Conservation (phyloP, 2,113 vertebrate species). For the Oplegnathus fasciatus region DNA sequence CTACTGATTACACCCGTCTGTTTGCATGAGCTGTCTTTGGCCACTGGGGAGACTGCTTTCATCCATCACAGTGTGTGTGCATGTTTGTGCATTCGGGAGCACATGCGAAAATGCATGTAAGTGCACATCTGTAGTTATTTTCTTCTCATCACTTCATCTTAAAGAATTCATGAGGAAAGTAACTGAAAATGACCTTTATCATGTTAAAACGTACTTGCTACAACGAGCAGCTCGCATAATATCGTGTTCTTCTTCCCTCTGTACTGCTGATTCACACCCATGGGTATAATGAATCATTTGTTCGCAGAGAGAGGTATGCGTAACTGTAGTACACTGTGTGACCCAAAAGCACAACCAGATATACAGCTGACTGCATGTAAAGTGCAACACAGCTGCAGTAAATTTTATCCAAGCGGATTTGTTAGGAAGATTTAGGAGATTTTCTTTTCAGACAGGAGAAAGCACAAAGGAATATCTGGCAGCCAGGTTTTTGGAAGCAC, state of each 20-base stretch:
- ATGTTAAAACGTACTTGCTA: neutral
- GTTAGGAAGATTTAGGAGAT: conserved; percentile 6
- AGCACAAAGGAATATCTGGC: conserved; percentile 10
- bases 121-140: neutral
- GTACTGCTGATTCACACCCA: neutral
- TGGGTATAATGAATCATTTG: conserved; percentile 1
- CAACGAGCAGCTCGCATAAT: neutral
- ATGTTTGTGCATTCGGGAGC: neutral
- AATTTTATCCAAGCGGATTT: neutral
- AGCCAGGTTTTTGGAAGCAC: neutral
- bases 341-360: neutral
- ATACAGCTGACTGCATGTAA: conserved; percentile 16
- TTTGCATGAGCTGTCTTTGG: conserved; percentile 43
- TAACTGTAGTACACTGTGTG: neutral
- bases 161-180: neutral
- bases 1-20: conserved; percentile 51
- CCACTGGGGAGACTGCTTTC: conserved; percentile 15
- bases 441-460: conserved; percentile 1
- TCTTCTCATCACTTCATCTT: neutral
- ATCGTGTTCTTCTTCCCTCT: neutral
- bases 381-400: conserved; percentile 9
- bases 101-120: neutral
- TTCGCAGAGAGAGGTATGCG: neutral
- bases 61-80: conserved; percentile 44
- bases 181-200: neutral